Evolutionary conservation across 2,888 invertebrate genomes (phyloP).

Genomic region (Rhorus exstirpatorius): DNA sequence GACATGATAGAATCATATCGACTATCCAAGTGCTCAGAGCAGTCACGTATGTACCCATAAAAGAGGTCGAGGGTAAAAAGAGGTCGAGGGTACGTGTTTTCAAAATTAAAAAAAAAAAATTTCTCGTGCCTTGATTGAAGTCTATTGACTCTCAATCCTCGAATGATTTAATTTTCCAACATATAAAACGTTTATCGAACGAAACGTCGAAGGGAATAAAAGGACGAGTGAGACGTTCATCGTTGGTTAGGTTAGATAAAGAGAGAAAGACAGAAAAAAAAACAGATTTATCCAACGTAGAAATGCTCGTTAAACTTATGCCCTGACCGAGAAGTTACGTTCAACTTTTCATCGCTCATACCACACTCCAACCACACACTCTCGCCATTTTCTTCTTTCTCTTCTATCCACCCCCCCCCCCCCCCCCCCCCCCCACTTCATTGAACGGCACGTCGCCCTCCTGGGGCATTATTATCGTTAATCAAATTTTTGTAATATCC

Average conservation of each 20-base stretch:
- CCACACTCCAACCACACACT: not conserved
- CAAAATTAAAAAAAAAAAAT: too few relatives aligned
- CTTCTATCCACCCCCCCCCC: not conserved
- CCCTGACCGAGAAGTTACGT: constrained; percentile 35
- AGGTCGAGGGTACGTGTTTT: too few relatives aligned
- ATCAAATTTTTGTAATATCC: constrained; percentile 60
- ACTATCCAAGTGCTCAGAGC: too few relatives aligned
- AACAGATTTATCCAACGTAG: constrained; percentile 30
- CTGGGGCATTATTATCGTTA: constrained; percentile 48
- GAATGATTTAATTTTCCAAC: constrained; percentile 36
- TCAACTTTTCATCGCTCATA: constrained; percentile 42
- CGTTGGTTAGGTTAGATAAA: not conserved
- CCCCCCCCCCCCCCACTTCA: too few relatives aligned
- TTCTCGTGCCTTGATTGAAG: too few relatives aligned
- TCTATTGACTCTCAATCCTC: too few relatives aligned
- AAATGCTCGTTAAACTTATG: constrained; percentile 49
- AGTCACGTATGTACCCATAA: too few relatives aligned
- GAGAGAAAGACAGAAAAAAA: too few relatives aligned
- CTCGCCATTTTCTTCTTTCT: not conserved
- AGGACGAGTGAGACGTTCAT: constrained; percentile 11
- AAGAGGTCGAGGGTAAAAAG: too few relatives aligned
- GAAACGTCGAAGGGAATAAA: not conserved
- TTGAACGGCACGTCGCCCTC: not conserved
- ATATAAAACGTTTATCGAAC: constrained; percentile 35
- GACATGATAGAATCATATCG: too few relatives aligned